Evolutionary conservation across 2,113 vertebrate species (phyloP).

Genomic region (Talpa occidentalis): DNA sequence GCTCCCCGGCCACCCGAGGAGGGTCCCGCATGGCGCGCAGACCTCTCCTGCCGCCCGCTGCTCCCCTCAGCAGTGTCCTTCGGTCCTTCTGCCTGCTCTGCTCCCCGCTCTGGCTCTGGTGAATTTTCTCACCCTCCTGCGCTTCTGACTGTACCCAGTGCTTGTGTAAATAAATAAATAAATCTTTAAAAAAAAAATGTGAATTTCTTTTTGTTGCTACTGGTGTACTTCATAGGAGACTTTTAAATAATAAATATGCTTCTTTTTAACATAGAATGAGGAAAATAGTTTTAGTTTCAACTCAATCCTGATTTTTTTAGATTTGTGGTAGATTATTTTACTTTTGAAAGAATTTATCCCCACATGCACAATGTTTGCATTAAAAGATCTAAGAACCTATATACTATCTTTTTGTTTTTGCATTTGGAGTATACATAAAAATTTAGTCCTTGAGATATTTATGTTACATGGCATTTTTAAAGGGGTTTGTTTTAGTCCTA

Average conservation of each 20-base stretch:
- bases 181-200: neutral
- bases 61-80: too few species aligned
- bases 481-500: slow-evolving; percentile 34
- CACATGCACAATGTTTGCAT: neutral
- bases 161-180: too few species aligned
- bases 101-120: too few species aligned
- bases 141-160: too few species aligned
- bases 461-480: neutral
- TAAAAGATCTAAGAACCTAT: neutral
- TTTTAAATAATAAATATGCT: neutral
- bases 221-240: neutral
- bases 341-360: neutral
- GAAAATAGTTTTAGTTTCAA: neutral
- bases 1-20: too few species aligned
- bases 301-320: neutral
- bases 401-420: neutral
- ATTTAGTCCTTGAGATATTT: slow-evolving; percentile 32
- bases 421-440: slow-evolving; percentile 23
- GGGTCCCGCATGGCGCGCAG: too few species aligned
- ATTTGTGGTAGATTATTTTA: neutral
- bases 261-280: neutral
- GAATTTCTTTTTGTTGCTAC: neutral
- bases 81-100: too few species aligned
- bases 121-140: too few species aligned
- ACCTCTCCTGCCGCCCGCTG: too few species aligned